Conservation (phyloP, 2,113 vertebrate species). For the Lycaon pictus region DNA sequence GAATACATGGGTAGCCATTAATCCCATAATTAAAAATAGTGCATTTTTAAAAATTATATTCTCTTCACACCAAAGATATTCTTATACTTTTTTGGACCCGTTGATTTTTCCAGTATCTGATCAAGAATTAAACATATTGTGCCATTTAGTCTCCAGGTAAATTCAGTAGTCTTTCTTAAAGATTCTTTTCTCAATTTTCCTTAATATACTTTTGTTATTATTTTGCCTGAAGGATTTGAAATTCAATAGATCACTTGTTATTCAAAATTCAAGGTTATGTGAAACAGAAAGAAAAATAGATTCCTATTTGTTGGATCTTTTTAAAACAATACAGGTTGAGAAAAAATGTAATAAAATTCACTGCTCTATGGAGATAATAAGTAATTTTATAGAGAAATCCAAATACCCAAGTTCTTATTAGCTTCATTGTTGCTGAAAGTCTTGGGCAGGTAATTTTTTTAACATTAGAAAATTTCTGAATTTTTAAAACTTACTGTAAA, state of each 20-base stretch:
- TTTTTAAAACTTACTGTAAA: conserved; percentile 24
- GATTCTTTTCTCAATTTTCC: neutral
- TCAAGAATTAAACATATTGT: conserved; percentile 59
- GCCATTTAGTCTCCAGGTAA: neutral
- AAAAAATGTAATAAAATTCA: conserved; percentile 53
- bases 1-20: neutral
- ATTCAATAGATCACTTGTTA: conserved; percentile 59
- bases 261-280: conserved; percentile 44
- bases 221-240: conserved; percentile 56
- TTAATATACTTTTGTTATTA: conserved; percentile 61
- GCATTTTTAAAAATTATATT: neutral
- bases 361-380: conserved; percentile 43
- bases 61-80: neutral
- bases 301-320: conserved; percentile 46
- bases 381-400: conserved; percentile 58
- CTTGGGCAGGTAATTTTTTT: neutral
- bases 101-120: conserved; percentile 46
- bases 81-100: neutral
- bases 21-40: conserved; percentile 45
- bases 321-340: conserved; percentile 28
- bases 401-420: conserved; percentile 8
- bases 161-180: conserved; percentile 52
- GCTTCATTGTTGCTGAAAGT: conserved; percentile 1
- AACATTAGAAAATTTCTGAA: neutral
- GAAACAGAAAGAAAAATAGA: conserved; percentile 54